Base-by-base conservation (phyloP, 2,797 vertebrate species). In the Pangasius krempfi region DNA sequence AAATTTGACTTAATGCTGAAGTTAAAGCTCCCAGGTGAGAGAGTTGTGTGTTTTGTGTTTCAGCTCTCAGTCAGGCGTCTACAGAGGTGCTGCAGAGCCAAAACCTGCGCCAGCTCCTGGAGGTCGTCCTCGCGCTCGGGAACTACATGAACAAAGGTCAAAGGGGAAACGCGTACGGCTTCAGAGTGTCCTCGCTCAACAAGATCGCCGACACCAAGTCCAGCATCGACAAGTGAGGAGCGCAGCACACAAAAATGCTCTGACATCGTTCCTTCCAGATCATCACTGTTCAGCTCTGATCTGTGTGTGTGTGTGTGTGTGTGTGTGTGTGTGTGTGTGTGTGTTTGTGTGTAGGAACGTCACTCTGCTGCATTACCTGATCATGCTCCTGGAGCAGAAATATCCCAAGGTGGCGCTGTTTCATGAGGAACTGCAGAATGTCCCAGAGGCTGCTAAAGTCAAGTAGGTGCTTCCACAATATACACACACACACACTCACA, bases 91-190 rank as follows among this genome's bases (percentile, higher is more conserved):
- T 97, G 83, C 95, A 95, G 88, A 97, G 97, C 92, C 93, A 93
- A 80, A 96, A 95, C 91, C 94, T 98, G 83, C 95, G 93, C 90
- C 96, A 97, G 92, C 94, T 97, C 86, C 92, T 98, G 86, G 97
- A 98, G 91, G 97, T 99, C 91, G 96, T 99, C 72, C 94, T 99
- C 93, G 98, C 98, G 50, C 97, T 99, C 1, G 98, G 98, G 64
- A 99, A 99, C 96, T 99, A 98, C 93, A 99, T 99, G 98, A 99
- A 99, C 94, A 99, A 98, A 93, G 98, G 98, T 79, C 98, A 99
- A 90, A 95, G 98, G 89, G 98, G 98, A 86, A 99, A 98, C 0
- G 98, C 98, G 0, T 98, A 95, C 0, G 98, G 98, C 60, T 99
- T 99, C 90, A 98, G 97, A 94, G 95, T 99, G 89, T 96, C 97